These are phyloP conservation scores for Agelastica alni DNA, from an alignment of 2,888 invertebrate species.

Conservation along the genomic window DNA sequence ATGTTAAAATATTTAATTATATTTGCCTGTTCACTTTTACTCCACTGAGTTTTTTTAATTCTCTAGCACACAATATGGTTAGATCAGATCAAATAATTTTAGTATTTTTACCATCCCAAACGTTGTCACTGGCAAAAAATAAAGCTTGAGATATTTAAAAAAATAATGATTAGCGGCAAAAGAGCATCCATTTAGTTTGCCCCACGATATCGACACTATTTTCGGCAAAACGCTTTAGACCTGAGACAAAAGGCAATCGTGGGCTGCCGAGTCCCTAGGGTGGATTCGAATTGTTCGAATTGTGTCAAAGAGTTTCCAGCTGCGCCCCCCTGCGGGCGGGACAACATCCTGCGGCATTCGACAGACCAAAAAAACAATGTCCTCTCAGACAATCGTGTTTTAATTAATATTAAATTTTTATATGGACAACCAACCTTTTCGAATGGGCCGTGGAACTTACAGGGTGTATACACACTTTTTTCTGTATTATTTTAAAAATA, in stretches of 20 bases:
- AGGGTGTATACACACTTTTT: too few species aligned
- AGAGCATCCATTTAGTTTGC: slow-evolving; percentile 12
- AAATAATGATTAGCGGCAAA: background rate
- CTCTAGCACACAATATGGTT: too few species aligned
- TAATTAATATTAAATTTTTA: slow-evolving; percentile 39
- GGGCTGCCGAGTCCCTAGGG: slow-evolving; percentile 43
- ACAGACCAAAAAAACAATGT: slow-evolving; percentile 50
- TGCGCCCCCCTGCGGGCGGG: slow-evolving; percentile 50
- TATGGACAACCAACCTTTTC: slow-evolving; percentile 1
- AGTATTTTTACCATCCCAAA: too few species aligned
- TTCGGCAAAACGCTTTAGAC: slow-evolving; percentile 37
- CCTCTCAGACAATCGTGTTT: slow-evolving; percentile 47
- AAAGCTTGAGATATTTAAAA: background rate
- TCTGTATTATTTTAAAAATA: too few species aligned
- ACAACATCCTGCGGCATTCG: slow-evolving; percentile 46
- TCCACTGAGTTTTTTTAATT: too few species aligned
- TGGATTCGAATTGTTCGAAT: slow-evolving; percentile 48
- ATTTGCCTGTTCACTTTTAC: too few species aligned
- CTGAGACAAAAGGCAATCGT: slow-evolving; percentile 42
- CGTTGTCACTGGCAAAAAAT: background rate
- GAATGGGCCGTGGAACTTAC: background rate
- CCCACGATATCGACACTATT: slow-evolving; percentile 23
- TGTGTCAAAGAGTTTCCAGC: slow-evolving; percentile 49
- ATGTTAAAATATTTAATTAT: too few species aligned
- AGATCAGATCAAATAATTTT: too few species aligned